phyloP scores from a whole-genome alignment of 2,888 invertebrate species.

The Morinoia aosen region DNA sequence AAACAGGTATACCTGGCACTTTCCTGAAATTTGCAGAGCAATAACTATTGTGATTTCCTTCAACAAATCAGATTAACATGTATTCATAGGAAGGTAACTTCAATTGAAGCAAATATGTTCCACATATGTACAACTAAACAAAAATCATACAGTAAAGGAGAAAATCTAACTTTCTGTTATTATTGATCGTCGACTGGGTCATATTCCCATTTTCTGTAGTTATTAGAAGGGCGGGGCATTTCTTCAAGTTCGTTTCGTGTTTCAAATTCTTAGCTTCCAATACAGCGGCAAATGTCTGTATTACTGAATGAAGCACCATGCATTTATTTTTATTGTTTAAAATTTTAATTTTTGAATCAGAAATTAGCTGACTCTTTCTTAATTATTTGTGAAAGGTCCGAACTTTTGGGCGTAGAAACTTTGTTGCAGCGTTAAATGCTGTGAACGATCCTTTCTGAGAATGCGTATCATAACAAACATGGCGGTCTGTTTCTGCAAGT shows the following conservation, averaged over 20 bases:
- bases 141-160: not conserved
- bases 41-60: not conserved
- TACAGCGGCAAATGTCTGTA: not conserved
- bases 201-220: conserved; percentile 31
- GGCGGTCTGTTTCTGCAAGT: conserved; percentile 34
- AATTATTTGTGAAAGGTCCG: not conserved
- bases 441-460: conserved; percentile 22
- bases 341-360: not conserved
- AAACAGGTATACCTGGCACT: too few relatives aligned
- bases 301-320: not conserved
- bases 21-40: too few relatives aligned
- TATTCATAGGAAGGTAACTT: not conserved
- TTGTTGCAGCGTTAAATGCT: not conserved
- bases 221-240: conserved; percentile 33
- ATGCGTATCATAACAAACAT: conserved; percentile 54
- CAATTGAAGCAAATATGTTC: not conserved
- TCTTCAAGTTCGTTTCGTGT: not conserved
- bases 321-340: not conserved
- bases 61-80: not conserved
- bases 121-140: not conserved
- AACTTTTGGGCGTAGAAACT: not conserved
- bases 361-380: not conserved
- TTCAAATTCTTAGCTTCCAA: not conserved
- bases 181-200: conserved; percentile 8
- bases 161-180: not conserved